phyloP scores from a whole-genome alignment of 1,140 invertebrate genomes.

The Triops cancriformis region DNA sequence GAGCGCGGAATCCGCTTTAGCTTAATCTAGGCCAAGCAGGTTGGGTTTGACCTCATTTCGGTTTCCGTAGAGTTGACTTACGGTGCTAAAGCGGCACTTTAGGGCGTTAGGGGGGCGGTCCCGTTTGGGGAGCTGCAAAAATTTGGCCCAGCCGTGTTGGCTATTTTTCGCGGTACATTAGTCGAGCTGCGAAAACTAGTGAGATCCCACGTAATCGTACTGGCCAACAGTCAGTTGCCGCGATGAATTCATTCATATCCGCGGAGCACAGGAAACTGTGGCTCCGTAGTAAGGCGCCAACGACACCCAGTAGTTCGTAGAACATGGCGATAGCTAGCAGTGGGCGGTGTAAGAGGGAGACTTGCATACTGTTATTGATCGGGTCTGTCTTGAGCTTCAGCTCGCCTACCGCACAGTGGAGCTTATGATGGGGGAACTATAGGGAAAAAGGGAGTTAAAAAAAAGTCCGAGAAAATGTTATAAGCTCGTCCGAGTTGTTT shows the following conservation, averaged over 20 bases:
- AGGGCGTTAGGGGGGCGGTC: too few species aligned
- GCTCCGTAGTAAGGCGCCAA: neutral
- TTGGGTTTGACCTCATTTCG: neutral
- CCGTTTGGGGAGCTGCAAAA: too few species aligned
- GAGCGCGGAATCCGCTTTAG: neutral
- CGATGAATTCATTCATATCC: neutral
- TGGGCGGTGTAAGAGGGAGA: neutral
- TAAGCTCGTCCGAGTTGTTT: neutral
- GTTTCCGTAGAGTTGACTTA: neutral
- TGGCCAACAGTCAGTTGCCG: neutral
- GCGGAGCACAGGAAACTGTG: neutral
- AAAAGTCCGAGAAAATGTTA: neutral
- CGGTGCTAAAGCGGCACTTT: too few species aligned
- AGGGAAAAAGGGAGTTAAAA: neutral
- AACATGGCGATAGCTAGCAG: neutral
- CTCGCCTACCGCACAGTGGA: neutral
- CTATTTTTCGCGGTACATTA: too few species aligned
- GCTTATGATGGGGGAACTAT: neutral
- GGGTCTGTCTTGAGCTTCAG: neutral
- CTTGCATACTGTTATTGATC: conserved; percentile 1
- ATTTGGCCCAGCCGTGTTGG: too few species aligned
- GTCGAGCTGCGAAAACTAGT: neutral
- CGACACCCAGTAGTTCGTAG: neutral
- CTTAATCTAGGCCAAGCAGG: neutral
- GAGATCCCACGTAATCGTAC: neutral